Percentiles rank a stretch among this genome's conserved stretches.
These are phyloP conservation scores for Bombus confusus DNA, from an alignment of 1,140 invertebrate species.

Conservation along the genomic window DNA sequence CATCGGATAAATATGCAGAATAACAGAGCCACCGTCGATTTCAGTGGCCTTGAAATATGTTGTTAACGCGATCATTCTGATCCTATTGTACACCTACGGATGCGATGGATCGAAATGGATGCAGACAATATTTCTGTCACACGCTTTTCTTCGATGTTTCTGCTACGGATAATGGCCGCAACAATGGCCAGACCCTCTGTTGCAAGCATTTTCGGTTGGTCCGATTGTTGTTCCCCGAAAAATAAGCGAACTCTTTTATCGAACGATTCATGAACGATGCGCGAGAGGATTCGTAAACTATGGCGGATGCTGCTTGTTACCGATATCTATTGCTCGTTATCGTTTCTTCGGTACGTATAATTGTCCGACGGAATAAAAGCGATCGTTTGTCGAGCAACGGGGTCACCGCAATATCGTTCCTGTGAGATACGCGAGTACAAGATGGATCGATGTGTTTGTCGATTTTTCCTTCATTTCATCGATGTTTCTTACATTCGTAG, in stretches of 20 bases:
- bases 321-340: conserved; percentile 43
- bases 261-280: background rate
- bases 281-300: conserved; percentile 2
- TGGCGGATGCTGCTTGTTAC: conserved; percentile 38
- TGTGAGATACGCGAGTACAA: conserved; percentile 10
- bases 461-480: background rate
- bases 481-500: too few relatives aligned
- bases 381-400: conserved; percentile 32
- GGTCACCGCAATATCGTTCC: conserved; percentile 21
- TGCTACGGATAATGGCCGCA: conserved; percentile 13
- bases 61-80: too few relatives aligned
- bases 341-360: conserved; percentile 21
- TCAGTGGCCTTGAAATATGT: too few relatives aligned
- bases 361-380: background rate
- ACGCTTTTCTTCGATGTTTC: conserved; percentile 27
- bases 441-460: background rate
- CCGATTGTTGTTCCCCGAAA: background rate
- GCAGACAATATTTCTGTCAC: conserved; percentile 9
- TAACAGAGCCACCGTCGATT: too few relatives aligned
- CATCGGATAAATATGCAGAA: too few relatives aligned
- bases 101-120: conserved; percentile 31
- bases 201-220: background rate
- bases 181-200: conserved; percentile 1
- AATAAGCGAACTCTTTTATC: background rate
- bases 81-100: too few relatives aligned